Percentiles rank a stretch among this genome's conserved stretches.
Conservation (phyloP, 2,888 invertebrate species). For the Apocheima hispidaria region DNA sequence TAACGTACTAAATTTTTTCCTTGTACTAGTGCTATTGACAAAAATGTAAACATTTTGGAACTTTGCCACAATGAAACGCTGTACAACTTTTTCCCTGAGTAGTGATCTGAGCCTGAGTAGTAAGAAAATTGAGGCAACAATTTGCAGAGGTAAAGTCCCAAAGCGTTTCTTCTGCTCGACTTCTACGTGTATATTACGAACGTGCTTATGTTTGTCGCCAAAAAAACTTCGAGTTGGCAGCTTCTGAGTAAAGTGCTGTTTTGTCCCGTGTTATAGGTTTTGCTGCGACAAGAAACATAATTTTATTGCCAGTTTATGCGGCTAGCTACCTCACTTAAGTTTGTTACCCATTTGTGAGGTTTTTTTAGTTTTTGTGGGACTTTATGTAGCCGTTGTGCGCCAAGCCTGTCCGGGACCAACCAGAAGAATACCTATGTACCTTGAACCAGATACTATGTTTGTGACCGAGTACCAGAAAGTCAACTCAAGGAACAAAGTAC, state of each 20-base stretch:
- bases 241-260: conserved; percentile 19
- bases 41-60: conserved; percentile 9
- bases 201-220: conserved; percentile 22
- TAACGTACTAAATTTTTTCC: conserved; percentile 54
- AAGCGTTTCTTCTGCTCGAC: conserved; percentile 5
- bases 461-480: too few species aligned
- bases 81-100: neutral
- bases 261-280: conserved; percentile 17
- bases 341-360: neutral
- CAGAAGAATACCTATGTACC: too few species aligned
- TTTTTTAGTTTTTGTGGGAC: too few species aligned
- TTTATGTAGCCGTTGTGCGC: too few species aligned
- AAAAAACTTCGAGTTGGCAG: conserved; percentile 20
- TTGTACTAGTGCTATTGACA: conserved; percentile 14
- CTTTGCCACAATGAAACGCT: conserved; percentile 6
- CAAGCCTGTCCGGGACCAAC: too few species aligned
- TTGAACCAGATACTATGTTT: too few species aligned
- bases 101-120: neutral
- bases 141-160: conserved; percentile 13
- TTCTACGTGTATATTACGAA: conserved; percentile 11
- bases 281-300: conserved; percentile 14
- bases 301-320: conserved; percentile 5
- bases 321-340: conserved; percentile 13
- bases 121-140: neutral
- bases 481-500: too few species aligned